These are phyloP conservation scores for Cantharis lateralis DNA, from an alignment of 2,888 invertebrate species.

Conservation along the genomic window DNA sequence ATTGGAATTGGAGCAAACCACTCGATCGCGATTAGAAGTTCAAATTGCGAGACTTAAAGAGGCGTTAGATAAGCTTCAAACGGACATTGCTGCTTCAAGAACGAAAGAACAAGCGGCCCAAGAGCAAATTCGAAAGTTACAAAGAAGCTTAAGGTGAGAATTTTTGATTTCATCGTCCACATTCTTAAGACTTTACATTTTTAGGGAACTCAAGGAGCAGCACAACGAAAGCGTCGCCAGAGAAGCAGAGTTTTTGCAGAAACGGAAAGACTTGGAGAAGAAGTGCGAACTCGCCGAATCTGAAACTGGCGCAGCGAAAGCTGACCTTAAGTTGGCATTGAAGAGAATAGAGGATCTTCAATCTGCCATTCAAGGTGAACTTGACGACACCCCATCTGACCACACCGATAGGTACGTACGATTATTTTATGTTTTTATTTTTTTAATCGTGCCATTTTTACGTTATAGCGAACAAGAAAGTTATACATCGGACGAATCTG, in stretches of 20 bases:
- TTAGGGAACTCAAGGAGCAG: constrained; percentile 79
- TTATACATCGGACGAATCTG: constrained; percentile 69
- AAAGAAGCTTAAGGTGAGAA: constrained; percentile 65
- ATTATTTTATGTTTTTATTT: background rate
- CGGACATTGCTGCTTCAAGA: constrained; percentile 72
- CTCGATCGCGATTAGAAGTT: constrained; percentile 84
- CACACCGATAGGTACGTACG: constrained; percentile 65
- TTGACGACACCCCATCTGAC: constrained; percentile 69
- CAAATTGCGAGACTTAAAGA: constrained; percentile 72
- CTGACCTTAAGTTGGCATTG: constrained; percentile 85
- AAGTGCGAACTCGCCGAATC: constrained; percentile 71
- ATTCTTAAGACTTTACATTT: constrained; percentile 15
- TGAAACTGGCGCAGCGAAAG: constrained; percentile 71
- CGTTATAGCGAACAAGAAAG: constrained; percentile 65
- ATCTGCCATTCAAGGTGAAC: constrained; percentile 87
- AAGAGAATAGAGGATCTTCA: constrained; percentile 90
- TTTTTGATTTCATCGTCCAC: background rate
- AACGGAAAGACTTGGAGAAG: constrained; percentile 77
- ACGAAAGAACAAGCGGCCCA: constrained; percentile 76
- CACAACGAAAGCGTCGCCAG: constrained; percentile 70
- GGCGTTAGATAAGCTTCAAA: constrained; percentile 70
- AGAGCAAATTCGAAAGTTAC: constrained; percentile 76
- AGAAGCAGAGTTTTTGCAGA: constrained; percentile 75
- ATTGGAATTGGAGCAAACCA: constrained; percentile 88
- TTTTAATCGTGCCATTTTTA: background rate